Percentiles rank a stretch among this genome's conserved stretches.
phyloP scores from a whole-genome alignment of 2,113 vertebrate species.

The Climacteris rufus region DNA sequence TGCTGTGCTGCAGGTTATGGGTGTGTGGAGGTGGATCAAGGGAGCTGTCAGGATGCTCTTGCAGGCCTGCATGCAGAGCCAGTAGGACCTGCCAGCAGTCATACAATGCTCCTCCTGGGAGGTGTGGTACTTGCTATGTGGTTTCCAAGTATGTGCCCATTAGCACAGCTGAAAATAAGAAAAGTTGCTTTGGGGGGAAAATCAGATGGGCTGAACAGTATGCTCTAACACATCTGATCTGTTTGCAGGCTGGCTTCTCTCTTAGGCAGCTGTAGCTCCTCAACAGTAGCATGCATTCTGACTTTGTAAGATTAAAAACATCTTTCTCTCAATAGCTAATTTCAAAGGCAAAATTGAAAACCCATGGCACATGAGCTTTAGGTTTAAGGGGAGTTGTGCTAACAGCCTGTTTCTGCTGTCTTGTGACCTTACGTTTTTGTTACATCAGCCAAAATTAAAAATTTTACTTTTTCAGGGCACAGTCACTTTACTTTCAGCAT shows the following conservation, averaged over 20 bases:
- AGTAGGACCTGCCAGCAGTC: neutral
- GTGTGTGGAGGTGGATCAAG: neutral
- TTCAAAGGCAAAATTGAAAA: neutral
- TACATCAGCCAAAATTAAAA: neutral
- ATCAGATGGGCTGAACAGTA: neutral
- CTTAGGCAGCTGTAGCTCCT: neutral
- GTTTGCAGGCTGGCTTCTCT: neutral
- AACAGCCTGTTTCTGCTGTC: neutral
- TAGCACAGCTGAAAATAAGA: neutral
- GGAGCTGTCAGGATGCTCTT: neutral
- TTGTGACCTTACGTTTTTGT: neutral
- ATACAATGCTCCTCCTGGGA: neutral
- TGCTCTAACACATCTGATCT: neutral
- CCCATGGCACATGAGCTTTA: neutral
- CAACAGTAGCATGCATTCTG: neutral
- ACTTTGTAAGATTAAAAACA: neutral
- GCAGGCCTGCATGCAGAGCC: neutral
- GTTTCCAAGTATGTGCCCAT: accelerated
- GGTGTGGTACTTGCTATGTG: neutral
- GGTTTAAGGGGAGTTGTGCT: neutral
- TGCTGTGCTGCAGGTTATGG: neutral
- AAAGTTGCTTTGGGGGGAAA: neutral
- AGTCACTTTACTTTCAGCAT: conserved; percentile 7
- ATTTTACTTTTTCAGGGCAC: conserved; percentile 35
- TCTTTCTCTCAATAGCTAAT: neutral